These are phyloP conservation scores for Otocyon megalotis DNA, from an alignment of 2,113 vertebrate species.

Conservation along the genomic window DNA sequence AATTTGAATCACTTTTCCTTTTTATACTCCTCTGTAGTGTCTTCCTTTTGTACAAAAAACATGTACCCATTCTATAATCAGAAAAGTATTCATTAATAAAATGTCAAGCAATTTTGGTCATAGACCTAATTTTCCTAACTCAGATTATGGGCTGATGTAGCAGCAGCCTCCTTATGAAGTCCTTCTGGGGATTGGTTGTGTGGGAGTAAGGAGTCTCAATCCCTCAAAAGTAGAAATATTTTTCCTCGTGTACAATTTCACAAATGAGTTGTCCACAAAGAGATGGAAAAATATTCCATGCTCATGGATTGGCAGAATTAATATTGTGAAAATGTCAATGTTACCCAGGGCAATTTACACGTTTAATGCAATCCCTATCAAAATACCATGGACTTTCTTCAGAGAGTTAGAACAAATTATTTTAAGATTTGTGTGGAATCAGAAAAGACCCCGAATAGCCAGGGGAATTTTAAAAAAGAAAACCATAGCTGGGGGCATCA, in stretches of 20 bases:
- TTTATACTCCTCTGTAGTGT: constrained; percentile 21
- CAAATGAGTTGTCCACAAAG: background rate
- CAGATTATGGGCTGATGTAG: background rate
- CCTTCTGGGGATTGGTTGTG: background rate
- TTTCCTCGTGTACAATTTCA: background rate
- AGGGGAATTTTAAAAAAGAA: no score
- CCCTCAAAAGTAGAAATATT: background rate
- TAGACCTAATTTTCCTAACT: background rate
- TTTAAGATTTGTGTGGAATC: no score
- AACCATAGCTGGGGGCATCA: no score
- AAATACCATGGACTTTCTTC: no score
- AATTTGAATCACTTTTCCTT: background rate
- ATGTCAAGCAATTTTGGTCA: background rate
- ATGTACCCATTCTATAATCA: background rate
- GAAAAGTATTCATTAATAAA: background rate
- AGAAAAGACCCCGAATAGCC: no score
- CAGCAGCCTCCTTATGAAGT: background rate
- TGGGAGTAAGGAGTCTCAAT: background rate
- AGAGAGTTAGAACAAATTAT: no score
- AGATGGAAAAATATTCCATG: no score
- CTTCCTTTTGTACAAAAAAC: constrained; percentile 32
- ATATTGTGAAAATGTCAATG: no score
- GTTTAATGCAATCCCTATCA: no score
- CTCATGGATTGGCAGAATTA: no score
- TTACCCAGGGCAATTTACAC: no score